Evolutionary conservation across 2,888 invertebrate genomes (phyloP), one percentile per base, ranked within the genome.

Genomic region (Spilosoma lubricipeda): DNA sequence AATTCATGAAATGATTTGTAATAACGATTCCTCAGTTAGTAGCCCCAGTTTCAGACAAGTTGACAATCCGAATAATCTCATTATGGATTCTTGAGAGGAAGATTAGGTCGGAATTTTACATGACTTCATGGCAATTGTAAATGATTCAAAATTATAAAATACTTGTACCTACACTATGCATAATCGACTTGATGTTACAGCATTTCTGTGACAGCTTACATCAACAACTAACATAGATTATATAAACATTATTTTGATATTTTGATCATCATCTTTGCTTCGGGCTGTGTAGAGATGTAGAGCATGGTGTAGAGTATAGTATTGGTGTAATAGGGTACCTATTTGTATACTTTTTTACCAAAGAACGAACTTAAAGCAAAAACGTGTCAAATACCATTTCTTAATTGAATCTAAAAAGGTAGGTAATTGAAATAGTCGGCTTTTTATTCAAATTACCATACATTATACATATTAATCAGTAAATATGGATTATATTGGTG

Each of bases 151-250:
- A 30, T 45, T 67, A 30, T 45, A 45, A 30, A 67, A 45, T 52
- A 52, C 23, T 45, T 20, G 30, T 4, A 18, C 18, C 18, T 67
- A 7, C 30, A 45, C 5, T 45, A 27, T 67, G 9, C 8, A 67
- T 30, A 45, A 45, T 20, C 30, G 27, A 48, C 30, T 20, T 48
- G 30, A 11, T 7, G 9, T 67, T 5, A 48, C 13, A 30, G 30
- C 30, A 48, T 67, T 67, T 45, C n/a, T 48, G 48, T 48, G 67
- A 67, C 67, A 67, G 48, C 30, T 67, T 20, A 48, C 30, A 20
- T 52, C 9, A 33, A 3, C 33, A 33, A 3, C 33, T 33, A 33
- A 33, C 33, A 66, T 13, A 64, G 30, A 64, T 33, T 9, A 52
- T 23, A 23, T 5, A 52, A 52, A 52, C 20, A 52, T 23, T 30